phyloP scores from a whole-genome alignment of 2,888 invertebrate species.

The Phorcus lineatus region DNA sequence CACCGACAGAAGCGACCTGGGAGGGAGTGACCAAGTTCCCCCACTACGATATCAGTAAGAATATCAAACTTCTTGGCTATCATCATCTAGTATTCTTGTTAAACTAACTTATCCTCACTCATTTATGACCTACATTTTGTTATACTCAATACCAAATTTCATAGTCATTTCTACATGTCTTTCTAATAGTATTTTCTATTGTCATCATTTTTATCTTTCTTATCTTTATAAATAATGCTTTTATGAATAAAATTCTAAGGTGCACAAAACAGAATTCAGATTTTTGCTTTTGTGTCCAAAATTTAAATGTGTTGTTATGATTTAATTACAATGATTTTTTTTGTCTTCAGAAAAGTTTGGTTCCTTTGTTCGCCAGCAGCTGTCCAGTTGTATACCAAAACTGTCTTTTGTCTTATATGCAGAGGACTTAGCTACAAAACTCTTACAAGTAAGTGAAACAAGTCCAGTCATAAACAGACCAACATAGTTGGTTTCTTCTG shows the following conservation, averaged over 20 bases:
- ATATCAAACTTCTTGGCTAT: not conserved
- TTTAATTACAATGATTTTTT: constrained; percentile 6
- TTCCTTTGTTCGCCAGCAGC: constrained; percentile 58
- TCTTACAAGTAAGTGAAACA: constrained; percentile 80
- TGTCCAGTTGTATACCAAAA: constrained; percentile 83
- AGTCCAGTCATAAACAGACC: not conserved
- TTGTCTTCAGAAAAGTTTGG: constrained; percentile 68
- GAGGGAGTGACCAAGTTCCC: constrained; percentile 90
- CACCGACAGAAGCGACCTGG: constrained; percentile 96
- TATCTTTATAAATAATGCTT: no score
- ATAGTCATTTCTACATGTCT: not conserved
- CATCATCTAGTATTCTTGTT: not conserved
- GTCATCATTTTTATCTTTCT: no score
- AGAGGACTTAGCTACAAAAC: constrained; percentile 89
- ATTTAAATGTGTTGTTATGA: no score
- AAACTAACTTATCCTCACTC: no score
- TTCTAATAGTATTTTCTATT: no score
- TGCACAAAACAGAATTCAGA: no score
- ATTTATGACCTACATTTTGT: not conserved
- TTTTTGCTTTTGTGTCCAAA: no score
- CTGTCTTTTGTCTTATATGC: constrained; percentile 91
- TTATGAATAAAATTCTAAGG: no score
- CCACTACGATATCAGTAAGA: constrained; percentile 81
- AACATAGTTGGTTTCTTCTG: no score
- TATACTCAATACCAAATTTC: not conserved